These are phyloP conservation scores for Pseudopodoces humilis DNA, from an alignment of 2,113 vertebrate species.

Conservation along the genomic window DNA sequence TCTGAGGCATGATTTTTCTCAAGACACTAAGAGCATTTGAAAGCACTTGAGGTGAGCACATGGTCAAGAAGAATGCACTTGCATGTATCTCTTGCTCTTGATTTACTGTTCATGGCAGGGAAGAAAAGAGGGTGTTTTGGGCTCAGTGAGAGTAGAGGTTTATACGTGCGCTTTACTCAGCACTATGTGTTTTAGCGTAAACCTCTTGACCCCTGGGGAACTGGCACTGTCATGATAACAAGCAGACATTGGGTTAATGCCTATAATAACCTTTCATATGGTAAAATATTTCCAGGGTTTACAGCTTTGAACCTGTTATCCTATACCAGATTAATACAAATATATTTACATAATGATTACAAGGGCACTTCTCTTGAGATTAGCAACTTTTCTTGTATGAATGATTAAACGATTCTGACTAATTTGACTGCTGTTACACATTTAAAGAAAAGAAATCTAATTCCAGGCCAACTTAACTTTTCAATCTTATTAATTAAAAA, in stretches of 20 bases:
- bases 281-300: conserved; percentile 79
- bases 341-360: conserved; percentile 66
- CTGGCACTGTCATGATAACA: neutral
- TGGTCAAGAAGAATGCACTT: neutral
- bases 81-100: neutral
- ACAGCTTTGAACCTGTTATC: conserved; percentile 76
- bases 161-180: neutral
- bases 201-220: neutral
- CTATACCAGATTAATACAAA: conserved; percentile 31
- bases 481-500: neutral
- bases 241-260: conserved; percentile 32
- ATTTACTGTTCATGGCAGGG: neutral
- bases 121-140: neutral
- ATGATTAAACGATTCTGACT: conserved; percentile 61
- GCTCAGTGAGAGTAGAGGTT: conserved; percentile 16
- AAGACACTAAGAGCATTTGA: neutral
- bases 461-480: neutral
- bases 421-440: neutral
- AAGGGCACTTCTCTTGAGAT: conserved; percentile 27
- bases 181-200: neutral
- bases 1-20: neutral
- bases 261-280: conserved; percentile 29
- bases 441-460: conserved; percentile 16
- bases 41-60: neutral
- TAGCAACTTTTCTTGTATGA: conserved; percentile 34